Percentiles rank a stretch among this genome's conserved stretches.
Evolutionary conservation across 2,113 vertebrate genomes (phyloP).

Genomic region (Carassius gibelio): DNA sequence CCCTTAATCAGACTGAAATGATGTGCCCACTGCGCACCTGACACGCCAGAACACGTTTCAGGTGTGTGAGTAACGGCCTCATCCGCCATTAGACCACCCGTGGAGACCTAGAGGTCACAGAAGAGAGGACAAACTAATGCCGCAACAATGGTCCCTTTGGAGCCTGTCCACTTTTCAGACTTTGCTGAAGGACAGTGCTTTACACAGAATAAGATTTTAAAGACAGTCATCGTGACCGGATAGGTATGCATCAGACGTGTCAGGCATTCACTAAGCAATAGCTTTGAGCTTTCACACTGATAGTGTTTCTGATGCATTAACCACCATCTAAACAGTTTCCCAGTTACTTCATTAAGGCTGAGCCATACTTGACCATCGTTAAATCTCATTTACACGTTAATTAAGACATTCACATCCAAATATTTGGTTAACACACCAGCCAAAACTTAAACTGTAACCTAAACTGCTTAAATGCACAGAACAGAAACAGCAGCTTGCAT

Average conservation of each 20-base stretch:
- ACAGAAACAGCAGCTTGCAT: too few relatives aligned
- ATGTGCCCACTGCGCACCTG: neutral
- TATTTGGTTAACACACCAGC: too few relatives aligned
- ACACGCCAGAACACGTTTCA: conserved; percentile 6
- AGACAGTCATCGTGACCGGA: neutral
- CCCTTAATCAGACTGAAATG: neutral
- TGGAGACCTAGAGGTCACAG: neutral
- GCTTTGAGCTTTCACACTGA: neutral
- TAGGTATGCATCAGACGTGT: neutral
- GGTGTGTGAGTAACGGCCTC: conserved; percentile 23
- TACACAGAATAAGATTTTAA: neutral
- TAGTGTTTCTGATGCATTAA: neutral
- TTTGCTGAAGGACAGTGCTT: neutral
- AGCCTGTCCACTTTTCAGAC: neutral
- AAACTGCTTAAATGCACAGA: too few relatives aligned
- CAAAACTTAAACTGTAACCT: too few relatives aligned
- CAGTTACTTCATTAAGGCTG: too few relatives aligned
- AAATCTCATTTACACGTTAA: too few relatives aligned
- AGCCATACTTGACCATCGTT: too few relatives aligned
- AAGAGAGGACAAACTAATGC: conserved; percentile 7
- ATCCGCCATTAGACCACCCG: neutral
- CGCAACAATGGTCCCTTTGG: neutral
- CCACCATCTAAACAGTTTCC: too few relatives aligned
- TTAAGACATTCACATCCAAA: too few relatives aligned
- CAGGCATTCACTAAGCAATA: neutral